A percentile compares a stretch with the other conserved stretches of the same genome.
Conservation (phyloP, 2,113 vertebrate species). For the Gracilinanus agilis region DNA sequence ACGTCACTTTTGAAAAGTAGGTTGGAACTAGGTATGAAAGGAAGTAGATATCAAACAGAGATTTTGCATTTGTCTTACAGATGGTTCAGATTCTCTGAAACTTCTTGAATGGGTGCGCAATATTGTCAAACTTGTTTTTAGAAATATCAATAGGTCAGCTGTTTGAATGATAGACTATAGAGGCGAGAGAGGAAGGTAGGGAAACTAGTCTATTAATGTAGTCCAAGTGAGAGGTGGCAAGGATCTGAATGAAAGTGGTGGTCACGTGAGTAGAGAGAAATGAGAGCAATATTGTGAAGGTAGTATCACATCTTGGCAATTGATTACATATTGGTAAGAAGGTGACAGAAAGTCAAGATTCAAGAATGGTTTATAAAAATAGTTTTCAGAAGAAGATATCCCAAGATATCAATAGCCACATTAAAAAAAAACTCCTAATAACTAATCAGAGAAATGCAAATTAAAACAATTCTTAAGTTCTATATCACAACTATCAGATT, state of each 20-base stretch:
- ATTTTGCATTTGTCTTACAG: no score
- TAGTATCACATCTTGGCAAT: neutral
- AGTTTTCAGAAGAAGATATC: neutral
- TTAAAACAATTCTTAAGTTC: neutral
- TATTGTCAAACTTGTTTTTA: no score
- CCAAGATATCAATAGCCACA: neutral
- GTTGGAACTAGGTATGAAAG: no score
- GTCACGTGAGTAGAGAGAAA: neutral
- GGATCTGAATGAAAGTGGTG: neutral
- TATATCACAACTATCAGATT: neutral
- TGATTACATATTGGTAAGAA: neutral
- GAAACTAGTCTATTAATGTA: no score
- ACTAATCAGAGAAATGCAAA: neutral
- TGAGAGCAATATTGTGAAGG: neutral
- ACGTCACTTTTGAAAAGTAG: no score
- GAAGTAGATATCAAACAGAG: no score
- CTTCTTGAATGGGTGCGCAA: no score
- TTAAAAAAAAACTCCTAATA: neutral
- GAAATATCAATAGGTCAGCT: no score
- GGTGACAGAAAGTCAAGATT: neutral
- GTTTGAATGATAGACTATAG: no score
- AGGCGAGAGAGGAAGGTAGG: no score
- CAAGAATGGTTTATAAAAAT: neutral
- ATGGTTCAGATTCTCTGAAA: no score
- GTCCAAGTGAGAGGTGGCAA: no score